Conservation (phyloP, 1,140 invertebrate species). For the Venustaconcha ellipsiformis region DNA sequence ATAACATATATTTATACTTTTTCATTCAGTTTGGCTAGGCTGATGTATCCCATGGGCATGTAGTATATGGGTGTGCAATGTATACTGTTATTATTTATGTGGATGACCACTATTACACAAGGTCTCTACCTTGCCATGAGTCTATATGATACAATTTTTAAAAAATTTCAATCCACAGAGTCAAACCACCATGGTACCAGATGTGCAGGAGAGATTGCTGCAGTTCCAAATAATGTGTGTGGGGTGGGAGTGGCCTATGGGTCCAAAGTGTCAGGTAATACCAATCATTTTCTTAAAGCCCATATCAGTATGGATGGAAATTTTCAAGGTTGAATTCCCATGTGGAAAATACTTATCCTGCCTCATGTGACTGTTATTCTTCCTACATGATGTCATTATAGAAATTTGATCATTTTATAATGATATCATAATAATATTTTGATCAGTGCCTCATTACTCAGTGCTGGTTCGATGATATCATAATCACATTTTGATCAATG, state of each 20-base stretch:
- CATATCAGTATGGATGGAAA: too few relatives aligned
- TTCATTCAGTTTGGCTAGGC: too few relatives aligned
- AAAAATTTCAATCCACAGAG: slow-evolving; percentile 34
- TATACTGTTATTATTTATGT: background rate
- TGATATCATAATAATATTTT: background rate
- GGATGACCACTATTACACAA: background rate
- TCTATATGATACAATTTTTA: background rate
- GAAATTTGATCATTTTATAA: too few relatives aligned
- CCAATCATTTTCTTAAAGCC: background rate
- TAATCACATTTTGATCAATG: too few relatives aligned
- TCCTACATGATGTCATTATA: background rate
- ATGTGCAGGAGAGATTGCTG: slow-evolving; percentile 70
- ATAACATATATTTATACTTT: background rate
- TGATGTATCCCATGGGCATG: background rate
- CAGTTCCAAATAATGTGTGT: slow-evolving; percentile 63
- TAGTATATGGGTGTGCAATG: background rate
- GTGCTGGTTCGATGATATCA: background rate
- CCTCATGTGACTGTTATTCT: background rate
- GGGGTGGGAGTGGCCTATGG: slow-evolving; percentile 67
- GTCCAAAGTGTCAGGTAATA: slow-evolving; percentile 60
- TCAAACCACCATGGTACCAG: slow-evolving; percentile 67
- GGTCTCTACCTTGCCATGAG: too few relatives aligned
- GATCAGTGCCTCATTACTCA: background rate
- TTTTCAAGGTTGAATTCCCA: too few relatives aligned
- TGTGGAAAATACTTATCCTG: too few relatives aligned